Base-by-base conservation (phyloP, 1,140 invertebrate species). In the Drosophila ogumai region DNA sequence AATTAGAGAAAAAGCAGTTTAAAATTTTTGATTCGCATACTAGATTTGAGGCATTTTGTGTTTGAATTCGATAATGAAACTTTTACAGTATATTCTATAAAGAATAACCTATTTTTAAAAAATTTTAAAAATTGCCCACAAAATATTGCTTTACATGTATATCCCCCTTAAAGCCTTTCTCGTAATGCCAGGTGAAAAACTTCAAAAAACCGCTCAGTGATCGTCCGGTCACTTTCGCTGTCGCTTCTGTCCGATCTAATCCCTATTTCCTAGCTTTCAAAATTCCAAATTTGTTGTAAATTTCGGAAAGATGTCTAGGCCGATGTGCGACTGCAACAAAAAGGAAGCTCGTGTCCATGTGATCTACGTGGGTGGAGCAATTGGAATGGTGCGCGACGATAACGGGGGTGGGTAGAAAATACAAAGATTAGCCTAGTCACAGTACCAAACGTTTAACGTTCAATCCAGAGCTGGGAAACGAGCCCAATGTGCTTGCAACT, bases 341-440 rank as follows among this genome's bases (percentile, higher is more conserved):
- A 44, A 77, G 8, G 94, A 95, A 71, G 93, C 93, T 5, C 92
- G 93, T 60, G 95, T 98, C 2, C 93, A 97, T 31, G 96, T 98
- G 13, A 92, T 98, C 3, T 98, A 97, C 73, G 97, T 96, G 0
- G 97, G 97, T 2, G 97, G 97, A 1, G 98, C 97, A 0, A 98
- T 98, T 78, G 97, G 97, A n/a, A 98, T 98, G 97, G 93, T 96
- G 52, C 94, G 95, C 69, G 96, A 96, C 86, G 93, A 94, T 7
- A 91, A 94, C 28, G 96, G 96, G 93, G 95, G 96, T 96, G 93
- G 34, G 75, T 73, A 55, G 12, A 9, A 32, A 38, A 28, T 0
- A 2, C 8, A 8, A 8, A 55, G 9, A 22, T 25, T 12, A 55
- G 8, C 25, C 15, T 57, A 15, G 13, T 44, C 9, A 22, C 1